These are phyloP conservation scores for Araneus ventricosus DNA, from an alignment of 1,140 invertebrate species.

Conservation along the genomic window DNA sequence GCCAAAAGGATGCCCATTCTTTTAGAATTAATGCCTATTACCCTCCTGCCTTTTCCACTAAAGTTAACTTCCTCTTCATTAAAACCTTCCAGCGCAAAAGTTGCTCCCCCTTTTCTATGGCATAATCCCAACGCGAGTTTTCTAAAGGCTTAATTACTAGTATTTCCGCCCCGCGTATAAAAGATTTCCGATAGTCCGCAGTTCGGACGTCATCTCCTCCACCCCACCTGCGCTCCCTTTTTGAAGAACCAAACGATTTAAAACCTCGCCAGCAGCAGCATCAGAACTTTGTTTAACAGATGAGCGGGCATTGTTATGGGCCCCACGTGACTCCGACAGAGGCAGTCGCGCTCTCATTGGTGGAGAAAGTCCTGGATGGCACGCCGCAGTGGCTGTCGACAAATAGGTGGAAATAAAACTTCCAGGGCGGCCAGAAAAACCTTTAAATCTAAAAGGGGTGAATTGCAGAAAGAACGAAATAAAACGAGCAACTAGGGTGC, in stretches of 20 bases:
- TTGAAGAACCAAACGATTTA: slow-evolving; percentile 44
- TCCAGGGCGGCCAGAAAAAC: neutral
- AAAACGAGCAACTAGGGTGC: neutral
- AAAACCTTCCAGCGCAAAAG: slow-evolving; percentile 24
- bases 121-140: slow-evolving; percentile 25
- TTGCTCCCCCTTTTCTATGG: slow-evolving; percentile 33
- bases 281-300: slow-evolving; percentile 63
- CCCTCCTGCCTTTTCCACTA: neutral
- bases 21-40: slow-evolving; percentile 47
- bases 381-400: slow-evolving; percentile 6
- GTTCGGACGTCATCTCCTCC: neutral
- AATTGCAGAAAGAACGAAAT: neutral
- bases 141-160: slow-evolving; percentile 59
- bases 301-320: slow-evolving; percentile 51
- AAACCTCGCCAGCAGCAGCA: slow-evolving; percentile 13
- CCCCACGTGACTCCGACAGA: slow-evolving; percentile 6
- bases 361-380: neutral
- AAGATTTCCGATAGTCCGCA: slow-evolving; percentile 57
- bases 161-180: slow-evolving; percentile 49
- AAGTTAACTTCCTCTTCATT: slow-evolving; percentile 22
- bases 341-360: neutral
- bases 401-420: slow-evolving; percentile 46
- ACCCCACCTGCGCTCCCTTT: neutral
- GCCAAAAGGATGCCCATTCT: neutral
- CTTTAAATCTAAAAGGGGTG: neutral